Conservation (phyloP, 1,140 invertebrate species). For the Formica exsecta region DNA sequence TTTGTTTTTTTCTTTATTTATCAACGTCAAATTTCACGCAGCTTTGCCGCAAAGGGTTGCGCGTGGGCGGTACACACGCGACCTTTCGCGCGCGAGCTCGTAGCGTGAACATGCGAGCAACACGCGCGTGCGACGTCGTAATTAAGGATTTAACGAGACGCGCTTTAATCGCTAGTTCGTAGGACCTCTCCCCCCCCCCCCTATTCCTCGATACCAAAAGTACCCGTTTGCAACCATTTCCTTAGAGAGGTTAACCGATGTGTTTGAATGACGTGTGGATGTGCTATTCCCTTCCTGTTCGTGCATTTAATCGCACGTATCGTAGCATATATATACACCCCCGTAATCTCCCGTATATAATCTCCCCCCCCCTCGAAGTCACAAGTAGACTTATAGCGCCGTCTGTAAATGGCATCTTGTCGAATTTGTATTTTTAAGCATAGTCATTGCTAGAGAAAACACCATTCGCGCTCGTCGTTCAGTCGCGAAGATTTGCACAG, state of each 20-base stretch:
- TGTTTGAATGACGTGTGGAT: slow-evolving; percentile 83
- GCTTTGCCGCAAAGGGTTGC: slow-evolving; percentile 8
- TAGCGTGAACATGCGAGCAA: slow-evolving; percentile 33
- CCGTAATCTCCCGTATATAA: slow-evolving; percentile 41
- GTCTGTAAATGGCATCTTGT: slow-evolving; percentile 29
- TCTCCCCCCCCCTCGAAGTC: slow-evolving; percentile 16
- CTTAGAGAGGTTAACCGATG: slow-evolving; percentile 78
- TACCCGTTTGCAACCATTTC: slow-evolving; percentile 74
- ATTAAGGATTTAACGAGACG: slow-evolving; percentile 66
- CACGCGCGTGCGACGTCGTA: slow-evolving; percentile 38
- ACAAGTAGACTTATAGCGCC: slow-evolving; percentile 35
- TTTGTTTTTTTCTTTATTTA: not conserved
- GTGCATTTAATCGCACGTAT: slow-evolving; percentile 72
- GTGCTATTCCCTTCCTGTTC: slow-evolving; percentile 78
- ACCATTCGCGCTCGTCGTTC: slow-evolving; percentile 31
- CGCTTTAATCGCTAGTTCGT: slow-evolving; percentile 78
- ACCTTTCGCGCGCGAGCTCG: slow-evolving; percentile 41
- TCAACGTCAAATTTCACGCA: not conserved
- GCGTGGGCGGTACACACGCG: slow-evolving; percentile 47
- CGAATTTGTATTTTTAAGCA: slow-evolving; percentile 35
- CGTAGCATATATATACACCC: slow-evolving; percentile 60
- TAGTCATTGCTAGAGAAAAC: slow-evolving; percentile 19
- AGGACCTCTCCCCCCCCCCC: slow-evolving; percentile 27
- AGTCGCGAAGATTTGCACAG: not conserved
- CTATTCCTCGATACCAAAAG: slow-evolving; percentile 67